Evolutionary conservation across 2,797 vertebrate species (phyloP).

Genomic region (Orientallactaga sibirica): DNA sequence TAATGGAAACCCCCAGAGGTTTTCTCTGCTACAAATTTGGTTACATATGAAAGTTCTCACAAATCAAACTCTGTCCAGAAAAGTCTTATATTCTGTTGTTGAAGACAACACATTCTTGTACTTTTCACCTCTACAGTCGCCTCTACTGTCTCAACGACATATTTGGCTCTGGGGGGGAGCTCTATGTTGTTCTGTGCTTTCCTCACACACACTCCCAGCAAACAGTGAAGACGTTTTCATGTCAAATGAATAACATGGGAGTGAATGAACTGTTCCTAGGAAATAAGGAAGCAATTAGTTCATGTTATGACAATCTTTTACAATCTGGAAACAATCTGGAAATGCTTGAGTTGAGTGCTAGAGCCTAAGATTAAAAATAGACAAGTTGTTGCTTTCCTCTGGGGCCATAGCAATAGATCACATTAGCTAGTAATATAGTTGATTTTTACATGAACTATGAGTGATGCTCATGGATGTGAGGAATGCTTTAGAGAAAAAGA

Average conservation of each 20-base stretch:
- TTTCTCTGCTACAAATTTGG: background rate
- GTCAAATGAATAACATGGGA: background rate
- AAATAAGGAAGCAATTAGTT: background rate
- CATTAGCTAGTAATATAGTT: background rate
- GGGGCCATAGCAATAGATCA: background rate
- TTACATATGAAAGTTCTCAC: background rate
- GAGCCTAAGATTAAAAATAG: constrained; percentile 8
- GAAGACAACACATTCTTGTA: background rate
- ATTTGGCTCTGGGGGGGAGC: background rate
- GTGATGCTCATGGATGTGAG: background rate
- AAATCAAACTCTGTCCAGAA: background rate
- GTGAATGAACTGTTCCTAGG: background rate
- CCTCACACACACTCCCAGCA: rapidly evolving
- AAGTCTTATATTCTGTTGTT: background rate
- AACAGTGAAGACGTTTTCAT: background rate
- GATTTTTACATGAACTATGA: background rate
- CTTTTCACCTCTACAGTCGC: background rate
- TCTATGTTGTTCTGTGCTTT: background rate
- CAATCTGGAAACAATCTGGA: constrained; percentile 22
- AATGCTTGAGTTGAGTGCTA: background rate
- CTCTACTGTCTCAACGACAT: background rate
- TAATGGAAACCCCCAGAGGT: background rate
- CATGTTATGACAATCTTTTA: background rate
- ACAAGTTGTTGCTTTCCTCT: background rate
- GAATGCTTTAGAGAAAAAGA: background rate